Evolutionary conservation across 2,113 vertebrate genomes (phyloP).

Genomic region (Stigmatopora argus): DNA sequence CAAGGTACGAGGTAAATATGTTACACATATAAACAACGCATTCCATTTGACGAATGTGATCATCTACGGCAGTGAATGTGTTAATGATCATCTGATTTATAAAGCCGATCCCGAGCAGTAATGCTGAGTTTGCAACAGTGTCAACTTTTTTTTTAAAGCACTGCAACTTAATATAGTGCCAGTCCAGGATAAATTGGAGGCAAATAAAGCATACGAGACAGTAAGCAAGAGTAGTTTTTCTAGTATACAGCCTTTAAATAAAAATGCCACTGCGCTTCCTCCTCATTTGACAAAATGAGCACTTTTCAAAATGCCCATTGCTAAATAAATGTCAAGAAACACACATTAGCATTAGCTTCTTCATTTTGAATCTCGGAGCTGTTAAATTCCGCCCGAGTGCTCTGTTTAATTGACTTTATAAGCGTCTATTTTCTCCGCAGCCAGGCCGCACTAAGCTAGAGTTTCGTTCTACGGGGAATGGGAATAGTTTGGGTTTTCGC

Average conservation of each 20-base stretch:
- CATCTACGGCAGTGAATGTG: no score
- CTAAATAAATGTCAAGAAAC: constrained; percentile 13
- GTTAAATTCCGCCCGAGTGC: constrained; percentile 5
- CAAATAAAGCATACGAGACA: not conserved
- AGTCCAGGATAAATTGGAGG: not conserved
- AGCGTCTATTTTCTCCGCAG: constrained; percentile 25
- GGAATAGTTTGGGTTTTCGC: constrained; percentile 24
- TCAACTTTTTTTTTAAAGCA: not conserved
- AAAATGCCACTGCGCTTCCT: not conserved
- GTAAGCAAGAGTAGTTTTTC: not conserved
- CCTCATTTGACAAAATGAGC: constrained; percentile 9
- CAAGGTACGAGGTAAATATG: no score
- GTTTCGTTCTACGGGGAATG: constrained; percentile 36
- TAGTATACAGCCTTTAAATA: not conserved
- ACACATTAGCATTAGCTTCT: not conserved
- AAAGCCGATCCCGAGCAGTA: no score
- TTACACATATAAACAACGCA: no score
- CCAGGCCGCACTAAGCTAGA: constrained; percentile 33
- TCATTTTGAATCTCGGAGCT: constrained; percentile 3
- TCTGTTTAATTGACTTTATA: constrained; percentile 47
- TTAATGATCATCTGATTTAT: no score
- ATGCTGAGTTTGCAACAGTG: no score
- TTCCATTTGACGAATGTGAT: no score
- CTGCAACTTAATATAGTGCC: not conserved
- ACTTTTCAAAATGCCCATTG: not conserved